Percentiles rank a stretch among this genome's conserved stretches.
Conservation (phyloP, 2,797 vertebrate species). For the Oryzias dopingdopingensis region DNA sequence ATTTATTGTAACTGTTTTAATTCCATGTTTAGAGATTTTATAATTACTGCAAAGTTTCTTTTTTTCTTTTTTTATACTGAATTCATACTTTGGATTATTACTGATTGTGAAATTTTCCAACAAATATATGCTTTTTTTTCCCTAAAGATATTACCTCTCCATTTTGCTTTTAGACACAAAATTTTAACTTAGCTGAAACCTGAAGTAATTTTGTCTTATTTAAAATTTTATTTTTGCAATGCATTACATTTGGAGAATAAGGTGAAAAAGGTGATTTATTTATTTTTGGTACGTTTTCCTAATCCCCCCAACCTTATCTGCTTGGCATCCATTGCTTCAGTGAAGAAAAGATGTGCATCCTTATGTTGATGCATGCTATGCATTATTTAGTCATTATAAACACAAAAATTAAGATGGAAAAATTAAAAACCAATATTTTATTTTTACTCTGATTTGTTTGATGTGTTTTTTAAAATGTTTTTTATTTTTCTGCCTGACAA, state of each 20-base stretch:
- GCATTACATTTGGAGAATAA: constrained; percentile 71
- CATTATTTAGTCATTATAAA: constrained; percentile 8
- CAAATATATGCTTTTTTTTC: constrained; percentile 3
- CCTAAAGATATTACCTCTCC: not conserved
- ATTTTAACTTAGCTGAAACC: constrained; percentile 1
- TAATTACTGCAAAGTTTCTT: no score
- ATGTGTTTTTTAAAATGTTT: no score
- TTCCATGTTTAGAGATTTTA: no score
- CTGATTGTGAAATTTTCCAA: no score
- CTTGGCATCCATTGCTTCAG: constrained; percentile 10
- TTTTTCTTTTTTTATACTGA: no score
- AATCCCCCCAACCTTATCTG: constrained; percentile 9
- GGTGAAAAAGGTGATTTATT: constrained; percentile 77
- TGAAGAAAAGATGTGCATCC: constrained; percentile 17
- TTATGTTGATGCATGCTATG: constrained; percentile 41
- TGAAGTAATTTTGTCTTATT: constrained; percentile 40
- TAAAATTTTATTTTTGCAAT: constrained; percentile 63
- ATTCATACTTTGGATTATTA: no score
- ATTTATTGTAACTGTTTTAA: no score
- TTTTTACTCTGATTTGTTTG: no score
- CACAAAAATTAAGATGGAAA: no score
- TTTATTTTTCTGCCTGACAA: no score
- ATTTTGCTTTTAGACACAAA: constrained; percentile 1
- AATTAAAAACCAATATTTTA: no score
- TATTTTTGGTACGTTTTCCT: constrained; percentile 50